A percentile compares a stretch with the other conserved stretches of the same genome.
Evolutionary conservation across 1,140 invertebrate genomes (phyloP).

Genomic region (Dysdera silvatica): DNA sequence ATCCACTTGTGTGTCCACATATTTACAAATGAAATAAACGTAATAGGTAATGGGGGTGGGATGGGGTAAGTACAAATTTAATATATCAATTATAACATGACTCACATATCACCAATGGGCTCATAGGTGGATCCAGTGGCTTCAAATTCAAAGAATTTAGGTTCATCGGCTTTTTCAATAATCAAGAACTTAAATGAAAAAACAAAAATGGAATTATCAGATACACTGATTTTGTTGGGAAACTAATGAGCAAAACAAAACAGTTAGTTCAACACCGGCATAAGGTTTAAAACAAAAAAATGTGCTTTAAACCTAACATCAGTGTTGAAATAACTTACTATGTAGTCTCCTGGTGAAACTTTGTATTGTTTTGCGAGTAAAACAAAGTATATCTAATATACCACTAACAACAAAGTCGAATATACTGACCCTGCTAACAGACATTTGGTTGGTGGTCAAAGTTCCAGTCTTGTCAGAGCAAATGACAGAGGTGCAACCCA

Average conservation of each 20-base stretch:
- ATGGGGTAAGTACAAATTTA: too few species aligned
- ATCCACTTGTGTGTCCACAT: too few species aligned
- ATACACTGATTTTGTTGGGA: neutral
- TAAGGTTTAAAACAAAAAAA: neutral
- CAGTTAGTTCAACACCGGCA: too few species aligned
- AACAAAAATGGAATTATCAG: too few species aligned
- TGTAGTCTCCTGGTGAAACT: too few species aligned
- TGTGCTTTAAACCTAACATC: too few species aligned
- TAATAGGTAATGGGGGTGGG: neutral
- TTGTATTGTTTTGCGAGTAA: neutral
- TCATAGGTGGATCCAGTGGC: conserved; percentile 99
- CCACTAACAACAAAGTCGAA: conserved; percentile 84
- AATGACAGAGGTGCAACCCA: conserved; percentile 99
- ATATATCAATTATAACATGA: neutral
- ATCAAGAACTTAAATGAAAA: conserved; percentile 66
- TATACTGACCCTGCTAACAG: conserved; percentile 71
- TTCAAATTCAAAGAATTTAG: conserved; percentile 90
- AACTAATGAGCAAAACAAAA: neutral
- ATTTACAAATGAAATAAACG: too few species aligned
- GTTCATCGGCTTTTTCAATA: conserved; percentile 86
- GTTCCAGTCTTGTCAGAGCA: conserved; percentile 99
- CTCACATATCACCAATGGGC: conserved; percentile 81
- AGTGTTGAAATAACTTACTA: too few species aligned
- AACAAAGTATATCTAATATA: conserved; percentile 60
- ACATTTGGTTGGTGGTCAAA: conserved; percentile 99